Evolutionary conservation across 2,797 vertebrate species (phyloP).

Genomic region (Myoxocephalus aenaeus): DNA sequence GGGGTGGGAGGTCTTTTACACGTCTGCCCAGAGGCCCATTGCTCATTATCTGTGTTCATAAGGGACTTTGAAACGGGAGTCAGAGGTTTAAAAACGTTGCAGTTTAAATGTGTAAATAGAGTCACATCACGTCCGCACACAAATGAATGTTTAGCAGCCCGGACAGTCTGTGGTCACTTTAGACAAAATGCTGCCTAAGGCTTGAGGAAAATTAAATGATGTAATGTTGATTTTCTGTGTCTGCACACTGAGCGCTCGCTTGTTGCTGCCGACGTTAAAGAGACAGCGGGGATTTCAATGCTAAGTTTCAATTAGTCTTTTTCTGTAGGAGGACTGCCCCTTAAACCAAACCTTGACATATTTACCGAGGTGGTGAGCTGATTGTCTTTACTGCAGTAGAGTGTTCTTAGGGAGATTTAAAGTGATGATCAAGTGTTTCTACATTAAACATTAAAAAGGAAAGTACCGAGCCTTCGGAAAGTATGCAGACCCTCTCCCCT

Average conservation of each 20-base stretch:
- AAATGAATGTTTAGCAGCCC: background rate
- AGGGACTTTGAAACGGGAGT: constrained; percentile 7
- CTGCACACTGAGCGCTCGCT: background rate
- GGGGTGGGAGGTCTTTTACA: background rate
- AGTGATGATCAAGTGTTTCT: constrained; percentile 15
- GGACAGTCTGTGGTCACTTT: constrained; percentile 2
- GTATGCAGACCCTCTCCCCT: background rate
- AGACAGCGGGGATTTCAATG: background rate
- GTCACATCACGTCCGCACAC: background rate
- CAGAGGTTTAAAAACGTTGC: constrained; percentile 18
- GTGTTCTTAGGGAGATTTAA: constrained; percentile 10
- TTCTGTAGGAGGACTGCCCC: background rate
- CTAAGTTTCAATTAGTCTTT: background rate
- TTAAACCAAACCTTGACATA: background rate
- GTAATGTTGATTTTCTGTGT: background rate
- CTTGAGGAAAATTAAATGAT: background rate
- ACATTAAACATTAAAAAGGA: constrained; percentile 11
- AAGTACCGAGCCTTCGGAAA: constrained; percentile 6
- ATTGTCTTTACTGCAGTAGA: background rate
- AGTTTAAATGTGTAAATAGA: constrained; percentile 3
- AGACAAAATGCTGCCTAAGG: background rate
- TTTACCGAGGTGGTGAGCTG: background rate
- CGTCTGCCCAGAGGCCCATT: background rate
- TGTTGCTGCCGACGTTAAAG: background rate
- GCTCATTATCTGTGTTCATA: background rate